Evolutionary conservation across 2,888 invertebrate species (phyloP).

Genomic region (Creontiades dilutus): DNA sequence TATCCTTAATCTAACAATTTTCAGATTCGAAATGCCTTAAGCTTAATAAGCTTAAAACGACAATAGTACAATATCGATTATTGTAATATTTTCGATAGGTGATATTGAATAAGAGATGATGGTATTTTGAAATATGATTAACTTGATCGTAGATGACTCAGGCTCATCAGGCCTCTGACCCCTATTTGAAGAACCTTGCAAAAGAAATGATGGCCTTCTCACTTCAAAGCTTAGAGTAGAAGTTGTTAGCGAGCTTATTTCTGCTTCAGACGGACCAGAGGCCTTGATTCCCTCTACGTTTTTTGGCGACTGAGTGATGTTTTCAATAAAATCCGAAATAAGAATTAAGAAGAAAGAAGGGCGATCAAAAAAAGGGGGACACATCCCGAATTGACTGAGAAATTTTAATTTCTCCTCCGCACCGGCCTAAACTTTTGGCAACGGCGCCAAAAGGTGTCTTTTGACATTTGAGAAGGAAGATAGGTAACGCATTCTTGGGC

Average conservation of each 20-base stretch:
- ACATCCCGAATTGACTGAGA: not conserved
- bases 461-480: not conserved
- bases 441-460: not conserved
- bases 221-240: not conserved
- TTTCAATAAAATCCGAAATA: not conserved
- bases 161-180: too few relatives aligned
- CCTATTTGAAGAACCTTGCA: too few relatives aligned
- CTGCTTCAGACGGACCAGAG: not conserved
- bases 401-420: conserved; percentile 23
- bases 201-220: too few relatives aligned
- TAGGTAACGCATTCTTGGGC: too few relatives aligned
- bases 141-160: too few relatives aligned
- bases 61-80: too few relatives aligned
- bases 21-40: too few relatives aligned
- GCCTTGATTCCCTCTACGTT: not conserved
- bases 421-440: conserved; percentile 22
- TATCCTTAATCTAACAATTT: too few relatives aligned
- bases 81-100: too few relatives aligned
- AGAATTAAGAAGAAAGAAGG: not conserved
- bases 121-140: too few relatives aligned
- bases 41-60: too few relatives aligned
- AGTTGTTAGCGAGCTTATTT: not conserved
- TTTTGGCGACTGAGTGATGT: not conserved
- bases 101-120: too few relatives aligned
- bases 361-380: not conserved